Conservation (phyloP, 2,888 invertebrate species). For the Trissolcus brochymenae region DNA sequence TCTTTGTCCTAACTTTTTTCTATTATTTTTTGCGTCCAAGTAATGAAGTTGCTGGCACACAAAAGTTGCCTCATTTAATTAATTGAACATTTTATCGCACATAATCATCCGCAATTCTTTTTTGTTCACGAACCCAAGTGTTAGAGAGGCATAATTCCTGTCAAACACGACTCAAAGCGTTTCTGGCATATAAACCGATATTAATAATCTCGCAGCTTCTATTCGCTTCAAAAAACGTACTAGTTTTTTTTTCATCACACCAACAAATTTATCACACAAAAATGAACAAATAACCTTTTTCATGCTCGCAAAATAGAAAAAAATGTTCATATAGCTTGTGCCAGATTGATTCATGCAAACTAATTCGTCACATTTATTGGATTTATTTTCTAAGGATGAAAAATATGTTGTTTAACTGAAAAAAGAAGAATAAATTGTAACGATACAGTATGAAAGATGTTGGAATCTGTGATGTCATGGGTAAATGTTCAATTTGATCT, state of each 20-base stretch:
- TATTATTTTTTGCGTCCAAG: not conserved
- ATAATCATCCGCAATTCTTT: slow-evolving; percentile 11
- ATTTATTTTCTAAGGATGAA: too few relatives aligned
- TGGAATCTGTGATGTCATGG: not conserved
- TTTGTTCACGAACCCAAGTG: slow-evolving; percentile 4
- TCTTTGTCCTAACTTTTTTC: not conserved
- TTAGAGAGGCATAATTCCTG: slow-evolving; percentile 18
- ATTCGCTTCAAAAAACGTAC: not conserved
- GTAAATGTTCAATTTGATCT: slow-evolving; percentile 6
- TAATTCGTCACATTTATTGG: too few relatives aligned
- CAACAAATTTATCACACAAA: too few relatives aligned
- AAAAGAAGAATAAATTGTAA: not conserved
- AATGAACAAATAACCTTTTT: too few relatives aligned
- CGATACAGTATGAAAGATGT: not conserved
- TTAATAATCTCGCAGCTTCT: slow-evolving; percentile 1
- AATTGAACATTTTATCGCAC: slow-evolving; percentile 35
- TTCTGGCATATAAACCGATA: not conserved
- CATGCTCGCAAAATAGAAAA: too few relatives aligned
- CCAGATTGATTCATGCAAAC: too few relatives aligned
- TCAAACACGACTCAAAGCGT: slow-evolving; percentile 1
- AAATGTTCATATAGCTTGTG: too few relatives aligned
- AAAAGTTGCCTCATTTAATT: slow-evolving; percentile 30
- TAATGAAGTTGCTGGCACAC: slow-evolving; percentile 29
- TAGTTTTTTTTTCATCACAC: too few relatives aligned
- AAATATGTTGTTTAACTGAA: too few relatives aligned